Evolutionary conservation across 2,888 invertebrate species (phyloP).

Genomic region (Drosophila subquinaria): DNA sequence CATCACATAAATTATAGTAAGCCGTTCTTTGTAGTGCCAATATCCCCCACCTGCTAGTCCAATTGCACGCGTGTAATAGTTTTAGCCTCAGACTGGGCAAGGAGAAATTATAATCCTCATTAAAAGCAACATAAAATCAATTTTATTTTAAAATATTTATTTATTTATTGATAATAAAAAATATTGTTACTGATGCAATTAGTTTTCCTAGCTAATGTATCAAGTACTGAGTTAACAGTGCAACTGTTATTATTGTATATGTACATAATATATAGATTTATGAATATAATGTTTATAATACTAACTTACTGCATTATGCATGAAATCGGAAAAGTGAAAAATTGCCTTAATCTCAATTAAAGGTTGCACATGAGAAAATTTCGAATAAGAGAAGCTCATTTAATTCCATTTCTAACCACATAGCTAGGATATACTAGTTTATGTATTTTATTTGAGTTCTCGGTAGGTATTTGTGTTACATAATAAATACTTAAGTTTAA

Average conservation of each 20-base stretch:
- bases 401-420: conserved; percentile 5
- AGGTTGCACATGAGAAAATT: neutral
- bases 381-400: neutral
- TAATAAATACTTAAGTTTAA: neutral
- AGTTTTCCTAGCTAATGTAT: conserved; percentile 34
- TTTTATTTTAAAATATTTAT: neutral
- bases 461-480: conserved; percentile 8
- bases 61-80: too few species aligned
- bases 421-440: neutral
- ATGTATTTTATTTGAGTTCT: neutral
- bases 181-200: neutral
- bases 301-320: conserved; percentile 22
- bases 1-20: too few species aligned
- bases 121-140: too few species aligned
- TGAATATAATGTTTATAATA: conserved; percentile 11
- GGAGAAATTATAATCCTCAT: too few species aligned
- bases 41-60: too few species aligned
- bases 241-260: conserved; percentile 34
- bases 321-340: conserved; percentile 13
- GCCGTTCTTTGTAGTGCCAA: too few species aligned
- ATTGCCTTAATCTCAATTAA: conserved; percentile 6
- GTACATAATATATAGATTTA: neutral
- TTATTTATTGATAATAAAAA: neutral
- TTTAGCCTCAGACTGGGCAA: too few species aligned
- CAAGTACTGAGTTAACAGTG: conserved; percentile 48